Base-by-base conservation (phyloP, 1,140 invertebrate genomes). In the Nephila pilipes region DNA sequence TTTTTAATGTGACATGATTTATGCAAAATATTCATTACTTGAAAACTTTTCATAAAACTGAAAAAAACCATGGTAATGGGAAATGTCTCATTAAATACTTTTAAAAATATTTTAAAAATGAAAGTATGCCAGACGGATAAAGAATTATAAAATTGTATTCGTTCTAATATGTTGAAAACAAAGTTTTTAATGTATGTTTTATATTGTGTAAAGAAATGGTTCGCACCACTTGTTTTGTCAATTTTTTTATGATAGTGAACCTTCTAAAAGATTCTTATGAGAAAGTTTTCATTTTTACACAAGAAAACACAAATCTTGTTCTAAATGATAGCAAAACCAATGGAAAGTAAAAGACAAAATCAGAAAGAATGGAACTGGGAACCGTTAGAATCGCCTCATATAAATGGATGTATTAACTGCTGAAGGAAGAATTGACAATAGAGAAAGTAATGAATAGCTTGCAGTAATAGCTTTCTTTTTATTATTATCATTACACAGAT, bases 381-480 rank as follows among this genome's bases (percentile, higher is more conserved):
- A 32, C 29, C 69, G 69, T 75, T 75, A 32, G 69, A 36, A 75
- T 32, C 32, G 69, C 69, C n/a, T 36, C 69, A 75, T 75, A 75
- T 75, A 75, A 75, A 75, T 75, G 69, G 69, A 75, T 75, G 69
- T 18, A 75, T 75, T 75, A 75, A 75, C 69, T 75, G 29, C 69
- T 32, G 69, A 14, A 36, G 69, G 32, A 75, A 36, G 69, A 75
- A 75, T 75, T 75, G 69, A 75, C 69, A 75, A 75, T 75, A 18
- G 69, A 29, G 69, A 36, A 75, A 75, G 69, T 75, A 75, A 75
- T 75, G 69, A 75, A 75, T 75, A 75, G 69, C 29, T 75, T 32
- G 69, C 29, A 32, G 69, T 75, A 75, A 75, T 75, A 75, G 69
- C 69, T 75, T 75, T 75, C 69, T 75, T 75, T 75, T 75, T 75